Conservation (phyloP, 2,113 vertebrate species). For the Platycercus adscitus region DNA sequence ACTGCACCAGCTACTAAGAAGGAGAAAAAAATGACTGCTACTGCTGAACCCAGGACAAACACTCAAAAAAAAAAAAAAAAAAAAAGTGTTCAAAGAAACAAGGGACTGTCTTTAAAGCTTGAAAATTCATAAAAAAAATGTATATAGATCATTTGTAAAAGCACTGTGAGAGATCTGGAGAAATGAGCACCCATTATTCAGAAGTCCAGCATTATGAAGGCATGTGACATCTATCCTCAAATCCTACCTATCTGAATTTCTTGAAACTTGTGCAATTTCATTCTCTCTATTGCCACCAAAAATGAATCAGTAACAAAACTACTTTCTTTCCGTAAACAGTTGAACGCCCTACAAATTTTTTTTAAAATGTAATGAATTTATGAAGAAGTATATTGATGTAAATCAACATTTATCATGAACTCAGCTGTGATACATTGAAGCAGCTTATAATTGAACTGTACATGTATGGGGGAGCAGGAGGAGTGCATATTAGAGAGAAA, state of each 20-base stretch:
- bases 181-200: neutral
- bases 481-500: neutral
- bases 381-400: neutral
- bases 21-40: too few species aligned
- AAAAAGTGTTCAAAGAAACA: neutral
- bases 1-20: too few species aligned
- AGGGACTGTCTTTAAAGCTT: neutral
- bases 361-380: neutral
- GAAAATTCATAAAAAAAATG: neutral
- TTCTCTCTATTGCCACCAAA: neutral
- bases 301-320: neutral
- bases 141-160: neutral
- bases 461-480: rapidly evolving
- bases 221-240: neutral
- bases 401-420: neutral
- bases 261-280: neutral
- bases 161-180: neutral
- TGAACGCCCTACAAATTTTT: neutral
- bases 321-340: neutral
- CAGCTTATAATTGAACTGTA: neutral
- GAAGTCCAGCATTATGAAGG: neutral
- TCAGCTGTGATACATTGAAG: neutral
- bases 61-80: neutral
- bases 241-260: neutral
- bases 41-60: too few species aligned